A percentile compares a stretch with the other conserved stretches of the same genome.
Conservation (phyloP, 2,113 vertebrate genomes). For the Plotosus lineatus region DNA sequence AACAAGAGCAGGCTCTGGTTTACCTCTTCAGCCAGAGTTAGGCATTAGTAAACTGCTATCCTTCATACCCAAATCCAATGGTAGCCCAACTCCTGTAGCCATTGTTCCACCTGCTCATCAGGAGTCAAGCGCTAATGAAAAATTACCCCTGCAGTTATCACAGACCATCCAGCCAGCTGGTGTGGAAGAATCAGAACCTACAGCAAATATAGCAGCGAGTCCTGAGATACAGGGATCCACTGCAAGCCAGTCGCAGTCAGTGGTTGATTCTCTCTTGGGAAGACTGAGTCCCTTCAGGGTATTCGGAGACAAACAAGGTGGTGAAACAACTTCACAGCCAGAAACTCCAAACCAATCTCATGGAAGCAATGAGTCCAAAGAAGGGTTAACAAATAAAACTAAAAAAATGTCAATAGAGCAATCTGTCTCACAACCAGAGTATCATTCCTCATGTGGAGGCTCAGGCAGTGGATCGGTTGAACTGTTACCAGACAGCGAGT, state of each 20-base stretch:
- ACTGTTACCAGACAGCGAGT: constrained; percentile 72
- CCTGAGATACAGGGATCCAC: constrained; percentile 49
- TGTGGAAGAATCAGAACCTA: constrained; percentile 38
- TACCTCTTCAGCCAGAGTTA: constrained; percentile 65
- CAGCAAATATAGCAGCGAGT: constrained; percentile 34
- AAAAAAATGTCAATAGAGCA: constrained; percentile 41
- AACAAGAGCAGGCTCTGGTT: constrained; percentile 51
- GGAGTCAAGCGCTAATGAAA: constrained; percentile 67
- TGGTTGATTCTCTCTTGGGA: constrained; percentile 82
- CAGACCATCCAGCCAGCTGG: constrained; percentile 56
- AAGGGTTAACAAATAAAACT: constrained; percentile 45
- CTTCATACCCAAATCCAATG: constrained; percentile 67
- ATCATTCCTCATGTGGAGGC: constrained; percentile 59
- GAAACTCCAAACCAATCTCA: constrained; percentile 47
- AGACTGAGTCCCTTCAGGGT: constrained; percentile 80
- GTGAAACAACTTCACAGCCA: constrained; percentile 35
- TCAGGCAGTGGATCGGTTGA: constrained; percentile 70
- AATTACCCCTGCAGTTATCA: constrained; percentile 66
- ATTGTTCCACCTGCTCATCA: constrained; percentile 64
- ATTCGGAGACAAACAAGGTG: constrained; percentile 65
- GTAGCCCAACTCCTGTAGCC: constrained; percentile 63
- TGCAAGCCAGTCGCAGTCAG: constrained; percentile 65
- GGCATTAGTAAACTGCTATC: constrained; percentile 73
- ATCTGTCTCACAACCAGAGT: constrained; percentile 50
- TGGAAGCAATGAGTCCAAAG: constrained; percentile 53